Conservation (phyloP, 1,140 invertebrate species). For the Drosophila chauvacae region DNA sequence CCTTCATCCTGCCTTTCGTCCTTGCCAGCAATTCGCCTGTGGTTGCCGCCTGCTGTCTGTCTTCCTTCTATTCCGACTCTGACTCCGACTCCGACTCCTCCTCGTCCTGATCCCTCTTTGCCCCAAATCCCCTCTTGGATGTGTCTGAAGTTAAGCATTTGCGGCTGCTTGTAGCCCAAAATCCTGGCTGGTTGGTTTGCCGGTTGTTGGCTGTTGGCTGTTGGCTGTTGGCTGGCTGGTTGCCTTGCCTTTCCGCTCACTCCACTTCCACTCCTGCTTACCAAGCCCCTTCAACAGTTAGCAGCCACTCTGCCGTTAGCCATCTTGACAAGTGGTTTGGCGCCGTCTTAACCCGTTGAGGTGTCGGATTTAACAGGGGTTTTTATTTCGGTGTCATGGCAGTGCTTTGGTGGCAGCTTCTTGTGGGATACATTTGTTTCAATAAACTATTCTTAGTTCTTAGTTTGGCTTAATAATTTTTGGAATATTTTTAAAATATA, state of each 20-base stretch:
- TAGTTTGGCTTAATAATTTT: background rate
- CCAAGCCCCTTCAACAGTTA: conserved; percentile 38
- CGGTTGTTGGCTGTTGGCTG: conserved; percentile 41
- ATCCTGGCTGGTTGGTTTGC: conserved; percentile 63
- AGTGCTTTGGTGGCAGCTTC: conserved; percentile 8
- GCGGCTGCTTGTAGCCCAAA: conserved; percentile 80
- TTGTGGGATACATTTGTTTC: background rate
- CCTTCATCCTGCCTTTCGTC: conserved; percentile 55
- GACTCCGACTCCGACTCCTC: conserved; percentile 4
- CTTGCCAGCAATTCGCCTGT: conserved; percentile 75
- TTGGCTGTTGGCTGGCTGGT: conserved; percentile 32
- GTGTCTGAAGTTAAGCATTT: conserved; percentile 82
- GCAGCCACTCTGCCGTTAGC: conserved; percentile 69
- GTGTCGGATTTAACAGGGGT: conserved; percentile 11
- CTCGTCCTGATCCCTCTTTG: conserved; percentile 3
- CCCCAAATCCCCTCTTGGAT: conserved; percentile 15
- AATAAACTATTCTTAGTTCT: background rate
- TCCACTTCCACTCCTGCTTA: background rate
- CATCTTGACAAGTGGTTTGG: conserved; percentile 81
- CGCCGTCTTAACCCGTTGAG: conserved; percentile 61
- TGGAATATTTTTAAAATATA: background rate
- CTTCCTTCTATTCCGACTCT: conserved; percentile 50
- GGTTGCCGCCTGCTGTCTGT: conserved; percentile 66
- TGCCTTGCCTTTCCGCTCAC: conserved; percentile 29
- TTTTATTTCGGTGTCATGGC: background rate